These are phyloP conservation scores for Dryocosmus kuriphilus DNA, from an alignment of 2,888 invertebrate species.

Conservation along the genomic window DNA sequence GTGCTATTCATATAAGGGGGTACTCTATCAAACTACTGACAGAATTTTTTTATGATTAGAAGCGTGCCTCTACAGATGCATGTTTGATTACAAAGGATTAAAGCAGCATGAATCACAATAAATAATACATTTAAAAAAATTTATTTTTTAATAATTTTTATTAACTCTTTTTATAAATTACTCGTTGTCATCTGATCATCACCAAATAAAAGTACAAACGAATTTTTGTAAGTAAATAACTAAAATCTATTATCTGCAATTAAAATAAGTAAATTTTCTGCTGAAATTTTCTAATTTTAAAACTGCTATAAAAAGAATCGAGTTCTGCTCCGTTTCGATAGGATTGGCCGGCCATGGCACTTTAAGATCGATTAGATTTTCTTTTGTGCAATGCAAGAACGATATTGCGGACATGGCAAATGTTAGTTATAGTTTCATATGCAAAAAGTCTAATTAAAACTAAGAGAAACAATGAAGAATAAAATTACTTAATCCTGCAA, in stretches of 20 bases:
- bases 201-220: too few relatives aligned
- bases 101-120: not conserved
- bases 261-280: not conserved
- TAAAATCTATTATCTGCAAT: not conserved
- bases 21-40: slow-evolving; percentile 65
- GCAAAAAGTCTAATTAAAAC: not conserved
- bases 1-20: slow-evolving; percentile 67
- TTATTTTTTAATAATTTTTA: not conserved
- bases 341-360: not conserved
- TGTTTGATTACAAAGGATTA: not conserved
- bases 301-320: not conserved
- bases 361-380: not conserved
- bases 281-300: not conserved
- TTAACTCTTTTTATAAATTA: not conserved
- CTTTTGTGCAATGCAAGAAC: not conserved
- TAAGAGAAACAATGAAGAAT: not conserved
- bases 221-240: not conserved
- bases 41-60: slow-evolving; percentile 69
- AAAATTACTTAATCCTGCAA: too few relatives aligned
- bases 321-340: not conserved
- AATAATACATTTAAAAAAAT: not conserved
- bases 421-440: not conserved
- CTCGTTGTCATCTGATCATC: not conserved
- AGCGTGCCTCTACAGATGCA: slow-evolving; percentile 43
- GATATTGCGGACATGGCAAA: not conserved